These are phyloP conservation scores for Psettodes erumei DNA, from an alignment of 2,113 vertebrate genomes.

Conservation along the genomic window DNA sequence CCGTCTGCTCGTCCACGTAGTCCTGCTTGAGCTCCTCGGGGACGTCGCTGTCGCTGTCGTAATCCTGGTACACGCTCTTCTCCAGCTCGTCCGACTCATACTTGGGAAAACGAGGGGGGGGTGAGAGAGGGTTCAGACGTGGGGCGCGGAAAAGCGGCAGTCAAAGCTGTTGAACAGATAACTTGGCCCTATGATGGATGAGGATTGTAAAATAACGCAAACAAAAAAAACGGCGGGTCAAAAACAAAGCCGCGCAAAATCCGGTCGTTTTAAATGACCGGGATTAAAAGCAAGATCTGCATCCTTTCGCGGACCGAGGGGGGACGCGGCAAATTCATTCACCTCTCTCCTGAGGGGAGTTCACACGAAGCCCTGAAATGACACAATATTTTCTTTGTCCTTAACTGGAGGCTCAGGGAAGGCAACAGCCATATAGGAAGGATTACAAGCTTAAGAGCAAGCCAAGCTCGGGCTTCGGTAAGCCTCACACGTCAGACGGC, in stretches of 20 bases:
- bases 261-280: too few relatives aligned
- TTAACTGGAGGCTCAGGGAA: slow-evolving; percentile 20
- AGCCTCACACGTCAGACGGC: slow-evolving; percentile 12
- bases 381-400: slow-evolving; percentile 47
- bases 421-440: slow-evolving; percentile 27
- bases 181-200: too few relatives aligned
- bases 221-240: not conserved
- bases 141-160: not conserved
- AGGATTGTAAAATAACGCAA: not conserved
- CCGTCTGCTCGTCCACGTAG: slow-evolving; percentile 97
- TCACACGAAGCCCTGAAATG: slow-evolving; percentile 22
- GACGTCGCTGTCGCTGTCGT: slow-evolving; percentile 98
- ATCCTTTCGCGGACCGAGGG: too few relatives aligned
- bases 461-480: not conserved
- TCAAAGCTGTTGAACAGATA: not conserved
- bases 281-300: too few relatives aligned
- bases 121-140: slow-evolving; percentile 3
- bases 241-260: too few relatives aligned
- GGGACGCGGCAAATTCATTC: slow-evolving; percentile 11
- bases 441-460: slow-evolving; percentile 39
- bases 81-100: slow-evolving; percentile 98
- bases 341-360: slow-evolving; percentile 18
- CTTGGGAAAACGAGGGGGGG: slow-evolving; percentile 72
- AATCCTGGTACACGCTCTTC: slow-evolving; percentile 96
- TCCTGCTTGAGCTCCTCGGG: slow-evolving; percentile 97